These are phyloP conservation scores for Caerostris extrusa DNA, from an alignment of 1,140 invertebrate genomes.

Conservation along the genomic window DNA sequence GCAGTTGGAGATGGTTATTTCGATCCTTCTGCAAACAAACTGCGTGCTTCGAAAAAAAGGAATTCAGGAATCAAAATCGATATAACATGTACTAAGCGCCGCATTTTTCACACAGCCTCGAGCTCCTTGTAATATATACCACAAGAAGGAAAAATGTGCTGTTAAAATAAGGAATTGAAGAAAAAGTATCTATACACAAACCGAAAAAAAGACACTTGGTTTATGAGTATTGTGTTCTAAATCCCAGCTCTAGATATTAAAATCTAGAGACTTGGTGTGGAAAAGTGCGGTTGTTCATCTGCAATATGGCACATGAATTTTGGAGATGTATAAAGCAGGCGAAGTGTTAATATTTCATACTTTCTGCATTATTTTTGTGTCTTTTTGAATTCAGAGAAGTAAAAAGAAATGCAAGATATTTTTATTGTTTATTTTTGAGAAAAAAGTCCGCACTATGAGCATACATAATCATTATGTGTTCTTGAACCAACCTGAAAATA, in stretches of 20 bases:
- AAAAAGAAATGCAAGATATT: no score
- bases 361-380: background rate
- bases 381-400: no score
- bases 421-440: no score
- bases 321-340: background rate
- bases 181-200: background rate
- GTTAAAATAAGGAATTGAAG: background rate
- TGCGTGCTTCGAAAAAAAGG: background rate
- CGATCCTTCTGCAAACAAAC: conserved; percentile 51
- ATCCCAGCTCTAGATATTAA: conserved; percentile 32
- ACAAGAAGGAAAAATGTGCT: background rate
- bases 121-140: conserved; percentile 19
- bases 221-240: background rate
- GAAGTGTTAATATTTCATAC: conserved; percentile 6
- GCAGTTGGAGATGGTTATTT: conserved; percentile 40
- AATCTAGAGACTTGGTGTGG: background rate
- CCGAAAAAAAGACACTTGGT: background rate
- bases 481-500: no score
- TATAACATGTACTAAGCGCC: conserved; percentile 50
- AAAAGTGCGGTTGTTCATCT: background rate
- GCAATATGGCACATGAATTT: background rate
- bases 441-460: no score
- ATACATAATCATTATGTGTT: no score
- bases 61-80: conserved; percentile 62
- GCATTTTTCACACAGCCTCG: conserved; percentile 62